Conservation (phyloP, 2,888 invertebrate genomes). For the Trissoscelio sp. region DNA sequence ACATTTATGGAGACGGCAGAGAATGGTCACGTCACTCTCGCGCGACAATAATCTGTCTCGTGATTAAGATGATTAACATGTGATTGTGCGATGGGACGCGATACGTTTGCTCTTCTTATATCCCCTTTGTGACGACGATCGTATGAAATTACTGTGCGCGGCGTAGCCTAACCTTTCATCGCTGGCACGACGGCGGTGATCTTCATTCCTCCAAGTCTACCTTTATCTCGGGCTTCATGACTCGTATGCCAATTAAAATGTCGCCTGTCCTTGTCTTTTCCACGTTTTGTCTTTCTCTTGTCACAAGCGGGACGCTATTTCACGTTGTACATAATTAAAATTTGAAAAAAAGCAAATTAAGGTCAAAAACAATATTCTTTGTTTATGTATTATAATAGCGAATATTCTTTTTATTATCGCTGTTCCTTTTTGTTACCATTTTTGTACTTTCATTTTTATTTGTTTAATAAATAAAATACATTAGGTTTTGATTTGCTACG, state of each 20-base stretch:
- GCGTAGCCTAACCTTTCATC: constrained; percentile 69
- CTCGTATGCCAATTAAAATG: constrained; percentile 68
- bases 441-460: too few relatives aligned
- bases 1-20: constrained; percentile 33
- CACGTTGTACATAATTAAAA: constrained; percentile 25
- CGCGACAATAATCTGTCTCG: constrained; percentile 61
- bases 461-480: too few relatives aligned
- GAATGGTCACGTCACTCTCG: constrained; percentile 42
- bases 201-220: constrained; percentile 60
- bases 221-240: constrained; percentile 58
- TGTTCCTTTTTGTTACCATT: too few relatives aligned
- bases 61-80: constrained; percentile 67
- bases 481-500: too few relatives aligned
- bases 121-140: constrained; percentile 59
- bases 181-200: constrained; percentile 63
- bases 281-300: constrained; percentile 33
- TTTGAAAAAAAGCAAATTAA: too few relatives aligned
- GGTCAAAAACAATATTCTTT: too few relatives aligned
- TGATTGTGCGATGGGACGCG: constrained; percentile 66
- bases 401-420: too few relatives aligned
- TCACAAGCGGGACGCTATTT: too few relatives aligned
- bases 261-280: constrained; percentile 42
- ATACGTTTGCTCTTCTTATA: constrained; percentile 56
- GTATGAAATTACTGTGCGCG: constrained; percentile 66
- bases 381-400: too few relatives aligned